phyloP scores from a whole-genome alignment of 2,113 vertebrate genomes.

The Callipepla squamata region DNA sequence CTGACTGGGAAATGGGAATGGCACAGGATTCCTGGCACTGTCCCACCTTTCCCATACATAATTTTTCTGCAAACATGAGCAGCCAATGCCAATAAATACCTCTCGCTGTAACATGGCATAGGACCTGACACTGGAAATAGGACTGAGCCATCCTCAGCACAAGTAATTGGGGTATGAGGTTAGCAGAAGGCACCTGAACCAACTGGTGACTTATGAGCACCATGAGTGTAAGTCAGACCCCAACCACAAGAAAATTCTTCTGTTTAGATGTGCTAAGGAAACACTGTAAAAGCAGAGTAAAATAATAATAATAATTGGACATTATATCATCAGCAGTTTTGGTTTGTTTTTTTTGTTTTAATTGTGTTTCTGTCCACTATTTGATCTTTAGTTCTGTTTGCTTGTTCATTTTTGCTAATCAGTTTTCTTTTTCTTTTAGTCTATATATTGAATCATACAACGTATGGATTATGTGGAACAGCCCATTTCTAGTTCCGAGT shows the following conservation, averaged over 20 bases:
- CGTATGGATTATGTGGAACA: neutral
- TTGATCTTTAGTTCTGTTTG: neutral
- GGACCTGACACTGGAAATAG: conserved; percentile 42
- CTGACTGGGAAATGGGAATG: neutral
- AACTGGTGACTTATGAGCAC: conserved; percentile 76
- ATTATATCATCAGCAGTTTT: neutral
- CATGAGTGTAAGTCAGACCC: conserved; percentile 74
- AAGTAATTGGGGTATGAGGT: conserved; percentile 58
- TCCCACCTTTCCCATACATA: neutral
- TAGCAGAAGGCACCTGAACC: conserved; percentile 61
- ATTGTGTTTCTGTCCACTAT: neutral
- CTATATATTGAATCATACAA: neutral
- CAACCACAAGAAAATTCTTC: conserved; percentile 68
- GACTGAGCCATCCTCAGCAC: neutral
- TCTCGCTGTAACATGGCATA: neutral
- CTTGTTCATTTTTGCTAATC: neutral
- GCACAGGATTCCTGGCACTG: neutral
- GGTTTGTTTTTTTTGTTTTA: neutral
- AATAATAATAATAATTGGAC: neutral
- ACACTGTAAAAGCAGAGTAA: conserved; percentile 42
- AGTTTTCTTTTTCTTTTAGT: neutral
- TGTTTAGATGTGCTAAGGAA: conserved; percentile 71
- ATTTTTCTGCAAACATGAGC: neutral
- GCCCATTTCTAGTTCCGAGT: neutral
- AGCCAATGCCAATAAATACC: conserved; percentile 9